phyloP scores from a whole-genome alignment of 2,113 vertebrate genomes.

The Lipotes vexillifer region DNA sequence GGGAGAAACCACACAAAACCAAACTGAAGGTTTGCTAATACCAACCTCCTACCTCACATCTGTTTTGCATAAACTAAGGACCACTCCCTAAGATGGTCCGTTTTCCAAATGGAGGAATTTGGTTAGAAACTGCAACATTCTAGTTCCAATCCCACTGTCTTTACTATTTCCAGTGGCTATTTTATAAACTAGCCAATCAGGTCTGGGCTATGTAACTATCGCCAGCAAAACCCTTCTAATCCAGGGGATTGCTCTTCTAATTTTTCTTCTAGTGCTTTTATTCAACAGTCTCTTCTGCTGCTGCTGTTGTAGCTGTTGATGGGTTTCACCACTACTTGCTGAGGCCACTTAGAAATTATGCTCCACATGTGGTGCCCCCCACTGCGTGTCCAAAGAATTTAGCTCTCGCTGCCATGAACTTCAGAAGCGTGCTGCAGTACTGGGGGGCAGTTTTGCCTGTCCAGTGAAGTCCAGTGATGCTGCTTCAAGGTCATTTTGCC shows the following conservation, averaged over 20 bases:
- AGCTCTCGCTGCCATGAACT: too few relatives aligned
- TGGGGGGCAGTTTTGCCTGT: not conserved
- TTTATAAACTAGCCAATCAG: not conserved
- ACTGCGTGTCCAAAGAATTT: not conserved
- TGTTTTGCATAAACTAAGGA: slow-evolving; percentile 41
- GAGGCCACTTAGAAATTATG: not conserved
- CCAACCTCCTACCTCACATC: not conserved
- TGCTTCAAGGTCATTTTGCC: not conserved
- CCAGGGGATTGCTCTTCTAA: not conserved
- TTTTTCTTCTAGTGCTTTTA: slow-evolving; percentile 2
- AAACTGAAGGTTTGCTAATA: not conserved
- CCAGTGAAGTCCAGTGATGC: not conserved
- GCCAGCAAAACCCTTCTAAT: not conserved
- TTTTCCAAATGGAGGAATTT: slow-evolving; percentile 40
- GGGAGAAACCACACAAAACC: not conserved
- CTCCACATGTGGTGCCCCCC: not conserved
- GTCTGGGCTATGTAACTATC: not conserved
- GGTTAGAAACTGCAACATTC: slow-evolving; percentile 7
- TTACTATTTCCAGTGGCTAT: not conserved
- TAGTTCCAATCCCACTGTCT: not conserved
- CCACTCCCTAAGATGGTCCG: not conserved
- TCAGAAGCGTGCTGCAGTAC: not conserved
- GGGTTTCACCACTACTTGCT: not conserved
- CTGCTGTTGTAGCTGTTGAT: not conserved
- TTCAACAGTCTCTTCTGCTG: not conserved